Conservation (phyloP, 1,140 invertebrate species). For the Listronotus bonariensis region DNA sequence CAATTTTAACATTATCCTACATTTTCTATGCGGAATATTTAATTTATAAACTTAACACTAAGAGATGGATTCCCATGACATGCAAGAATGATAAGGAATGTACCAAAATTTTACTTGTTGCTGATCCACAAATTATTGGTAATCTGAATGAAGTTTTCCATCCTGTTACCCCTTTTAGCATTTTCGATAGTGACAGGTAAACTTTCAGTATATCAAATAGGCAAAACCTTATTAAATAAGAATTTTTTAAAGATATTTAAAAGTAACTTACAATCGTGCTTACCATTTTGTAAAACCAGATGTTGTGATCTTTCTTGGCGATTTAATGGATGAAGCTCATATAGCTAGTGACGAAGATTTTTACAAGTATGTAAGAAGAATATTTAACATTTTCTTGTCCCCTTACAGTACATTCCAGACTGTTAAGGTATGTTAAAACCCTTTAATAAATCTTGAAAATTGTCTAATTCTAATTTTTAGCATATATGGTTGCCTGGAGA, state of each 20-base stretch:
- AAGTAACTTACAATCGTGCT: constrained; percentile 76
- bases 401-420: constrained; percentile 53
- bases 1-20: constrained; percentile 25
- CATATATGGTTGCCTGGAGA: constrained; percentile 89
- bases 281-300: constrained; percentile 77
- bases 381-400: constrained; percentile 71
- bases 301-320: constrained; percentile 87
- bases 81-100: constrained; percentile 62
- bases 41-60: constrained; percentile 37
- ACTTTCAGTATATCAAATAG: no score
- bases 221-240: neutral
- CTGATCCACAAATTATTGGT: constrained; percentile 92
- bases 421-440: constrained; percentile 28
- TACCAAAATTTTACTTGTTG: constrained; percentile 77
- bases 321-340: constrained; percentile 91
- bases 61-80: constrained; percentile 59
- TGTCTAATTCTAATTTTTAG: constrained; percentile 58
- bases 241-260: constrained; percentile 69
- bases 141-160: constrained; percentile 67
- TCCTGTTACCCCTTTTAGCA: constrained; percentile 61
- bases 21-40: constrained; percentile 38
- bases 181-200: constrained; percentile 82
- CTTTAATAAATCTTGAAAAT: neutral
- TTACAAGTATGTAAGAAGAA: constrained; percentile 69
- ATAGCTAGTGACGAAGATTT: constrained; percentile 72